Conservation (phyloP, 1,140 invertebrate species). For the Trissolcus basalis region DNA sequence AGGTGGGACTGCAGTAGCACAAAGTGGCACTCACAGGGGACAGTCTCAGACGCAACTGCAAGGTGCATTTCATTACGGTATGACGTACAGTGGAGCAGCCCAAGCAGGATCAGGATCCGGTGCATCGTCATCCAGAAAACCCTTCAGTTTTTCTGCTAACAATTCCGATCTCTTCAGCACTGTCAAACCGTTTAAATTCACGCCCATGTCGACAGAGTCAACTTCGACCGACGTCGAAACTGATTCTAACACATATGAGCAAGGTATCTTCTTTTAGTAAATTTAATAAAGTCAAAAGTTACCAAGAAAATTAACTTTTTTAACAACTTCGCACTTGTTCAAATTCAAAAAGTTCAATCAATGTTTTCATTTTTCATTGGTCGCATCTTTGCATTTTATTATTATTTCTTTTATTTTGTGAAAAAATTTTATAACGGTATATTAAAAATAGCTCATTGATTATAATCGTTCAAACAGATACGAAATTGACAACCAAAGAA, state of each 20-base stretch:
- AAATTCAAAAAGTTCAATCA: no score
- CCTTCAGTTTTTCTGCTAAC: slow-evolving; percentile 67
- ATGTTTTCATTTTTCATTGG: no score
- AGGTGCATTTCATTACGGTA: slow-evolving; percentile 85
- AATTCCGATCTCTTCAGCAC: slow-evolving; percentile 66
- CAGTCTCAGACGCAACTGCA: slow-evolving; percentile 88
- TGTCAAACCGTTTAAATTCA: slow-evolving; percentile 65
- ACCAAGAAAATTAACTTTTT: no score
- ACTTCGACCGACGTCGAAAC: slow-evolving; percentile 61
- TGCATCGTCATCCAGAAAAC: slow-evolving; percentile 66
- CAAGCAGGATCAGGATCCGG: slow-evolving; percentile 85
- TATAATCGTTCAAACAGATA: slow-evolving; percentile 19
- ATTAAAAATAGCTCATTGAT: not conserved
- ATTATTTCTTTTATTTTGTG: no score
- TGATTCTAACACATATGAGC: slow-evolving; percentile 59
- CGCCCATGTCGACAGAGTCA: slow-evolving; percentile 52
- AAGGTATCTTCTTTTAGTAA: slow-evolving; percentile 23
- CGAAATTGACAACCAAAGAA: slow-evolving; percentile 20
- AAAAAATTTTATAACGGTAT: no score
- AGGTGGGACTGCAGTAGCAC: slow-evolving; percentile 85
- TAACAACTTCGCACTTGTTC: no score
- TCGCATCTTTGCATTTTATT: no score
- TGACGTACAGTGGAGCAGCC: slow-evolving; percentile 86
- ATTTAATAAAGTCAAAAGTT: no score
- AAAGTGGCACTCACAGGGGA: slow-evolving; percentile 83